phyloP scores from a whole-genome alignment of 2,888 invertebrate species.

The Parnassius smintheus region DNA sequence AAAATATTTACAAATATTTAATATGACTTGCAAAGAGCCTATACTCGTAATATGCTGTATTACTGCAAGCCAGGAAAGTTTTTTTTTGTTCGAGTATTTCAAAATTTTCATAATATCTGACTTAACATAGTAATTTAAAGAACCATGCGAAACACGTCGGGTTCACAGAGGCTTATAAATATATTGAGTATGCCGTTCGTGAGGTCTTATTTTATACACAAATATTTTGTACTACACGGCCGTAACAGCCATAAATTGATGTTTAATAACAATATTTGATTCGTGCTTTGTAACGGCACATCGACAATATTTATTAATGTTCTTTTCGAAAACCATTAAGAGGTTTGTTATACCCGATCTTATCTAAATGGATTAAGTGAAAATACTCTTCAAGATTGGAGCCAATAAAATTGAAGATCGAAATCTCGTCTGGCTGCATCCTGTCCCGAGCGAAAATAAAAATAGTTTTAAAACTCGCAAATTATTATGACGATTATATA shows the following conservation, averaged over 20 bases:
- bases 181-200: background rate
- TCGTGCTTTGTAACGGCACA: slow-evolving; percentile 25
- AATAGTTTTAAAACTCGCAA: slow-evolving; percentile 10
- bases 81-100: no score
- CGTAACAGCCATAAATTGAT: slow-evolving; percentile 25
- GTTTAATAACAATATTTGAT: slow-evolving; percentile 30
- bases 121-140: no score
- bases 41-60: no score
- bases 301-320: slow-evolving; percentile 40
- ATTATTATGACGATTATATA: slow-evolving; percentile 14
- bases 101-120: no score
- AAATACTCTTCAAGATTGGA: slow-evolving; percentile 49
- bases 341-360: slow-evolving; percentile 47
- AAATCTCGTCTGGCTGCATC: slow-evolving; percentile 35
- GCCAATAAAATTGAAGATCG: slow-evolving; percentile 49
- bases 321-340: slow-evolving; percentile 50
- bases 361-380: slow-evolving; percentile 64
- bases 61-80: no score
- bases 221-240: slow-evolving; percentile 7
- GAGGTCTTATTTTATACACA: slow-evolving; percentile 16
- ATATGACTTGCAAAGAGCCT: no score
- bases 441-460: slow-evolving; percentile 25
- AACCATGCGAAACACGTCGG: no score
- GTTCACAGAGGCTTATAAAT: no score
- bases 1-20: no score